Evolutionary conservation across 2,797 vertebrate species (phyloP).

Genomic region (Hapalemur alaotrensis): DNA sequence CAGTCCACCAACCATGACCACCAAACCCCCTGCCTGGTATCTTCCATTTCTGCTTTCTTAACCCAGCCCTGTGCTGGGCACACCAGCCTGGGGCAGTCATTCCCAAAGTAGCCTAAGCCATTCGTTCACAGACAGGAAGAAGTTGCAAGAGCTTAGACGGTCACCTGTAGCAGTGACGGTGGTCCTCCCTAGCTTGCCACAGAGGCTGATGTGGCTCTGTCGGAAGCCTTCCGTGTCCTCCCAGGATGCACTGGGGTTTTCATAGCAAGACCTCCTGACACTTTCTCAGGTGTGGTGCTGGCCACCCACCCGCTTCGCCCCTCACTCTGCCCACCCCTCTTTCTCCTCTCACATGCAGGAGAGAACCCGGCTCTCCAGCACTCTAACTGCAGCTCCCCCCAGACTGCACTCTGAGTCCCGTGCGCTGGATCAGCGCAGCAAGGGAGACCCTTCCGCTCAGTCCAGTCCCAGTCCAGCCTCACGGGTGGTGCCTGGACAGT

Average conservation of each 20-base stretch:
- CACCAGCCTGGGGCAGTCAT: too few species aligned
- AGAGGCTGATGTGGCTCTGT: not conserved
- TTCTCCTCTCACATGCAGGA: not conserved
- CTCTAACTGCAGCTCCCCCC: not conserved
- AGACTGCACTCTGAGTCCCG: not conserved
- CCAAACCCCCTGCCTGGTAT: fast-evolving
- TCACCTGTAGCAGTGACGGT: not conserved
- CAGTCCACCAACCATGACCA: not conserved
- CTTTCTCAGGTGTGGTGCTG: not conserved
- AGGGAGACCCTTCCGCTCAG: not conserved
- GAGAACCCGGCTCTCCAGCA: not conserved
- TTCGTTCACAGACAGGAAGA: not conserved
- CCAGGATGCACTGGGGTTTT: not conserved
- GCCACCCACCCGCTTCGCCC: not conserved
- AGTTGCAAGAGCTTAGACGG: not conserved
- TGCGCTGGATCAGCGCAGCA: not conserved
- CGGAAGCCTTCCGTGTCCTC: not conserved
- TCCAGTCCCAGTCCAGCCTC: not conserved
- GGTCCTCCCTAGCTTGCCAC: not conserved
- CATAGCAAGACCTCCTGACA: not conserved
- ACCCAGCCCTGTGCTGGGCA: not conserved
- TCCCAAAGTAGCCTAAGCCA: not conserved
- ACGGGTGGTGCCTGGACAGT: not conserved
- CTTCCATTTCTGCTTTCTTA: not conserved
- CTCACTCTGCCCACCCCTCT: not conserved